Evolutionary conservation across 2,888 invertebrate genomes (phyloP).

Genomic region (Tetheella fluctuosa): DNA sequence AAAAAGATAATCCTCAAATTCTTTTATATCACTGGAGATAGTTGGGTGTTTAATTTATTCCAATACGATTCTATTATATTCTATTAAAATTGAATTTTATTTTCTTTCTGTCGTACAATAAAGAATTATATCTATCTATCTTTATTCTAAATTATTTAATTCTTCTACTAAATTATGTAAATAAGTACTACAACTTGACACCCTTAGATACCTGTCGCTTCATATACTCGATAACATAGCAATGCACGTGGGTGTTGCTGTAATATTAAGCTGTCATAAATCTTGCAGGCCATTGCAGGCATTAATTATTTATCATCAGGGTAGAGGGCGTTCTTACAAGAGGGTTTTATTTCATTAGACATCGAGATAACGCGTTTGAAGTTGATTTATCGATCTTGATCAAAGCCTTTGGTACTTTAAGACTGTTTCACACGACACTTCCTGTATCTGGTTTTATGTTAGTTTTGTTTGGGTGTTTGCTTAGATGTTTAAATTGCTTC

Average conservation of each 20-base stretch:
- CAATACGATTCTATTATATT: too few relatives aligned
- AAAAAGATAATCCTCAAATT: too few relatives aligned
- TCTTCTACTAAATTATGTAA: background rate
- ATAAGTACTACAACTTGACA: background rate
- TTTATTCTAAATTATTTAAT: background rate
- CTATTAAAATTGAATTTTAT: too few relatives aligned
- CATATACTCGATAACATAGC: slow-evolving; percentile 23
- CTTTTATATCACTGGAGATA: too few relatives aligned
- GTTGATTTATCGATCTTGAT: slow-evolving; percentile 70
- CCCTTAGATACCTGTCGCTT: slow-evolving; percentile 45
- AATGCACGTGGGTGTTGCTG: slow-evolving; percentile 55
- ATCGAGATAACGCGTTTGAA: slow-evolving; percentile 55
- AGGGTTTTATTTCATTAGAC: slow-evolving; percentile 75
- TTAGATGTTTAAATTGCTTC: background rate
- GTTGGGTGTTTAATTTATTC: too few relatives aligned
- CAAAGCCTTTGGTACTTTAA: slow-evolving; percentile 44
- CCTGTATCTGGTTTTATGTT: slow-evolving; percentile 14
- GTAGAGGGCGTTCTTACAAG: slow-evolving; percentile 46
- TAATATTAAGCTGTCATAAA: slow-evolving; percentile 77
- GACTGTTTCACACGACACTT: slow-evolving; percentile 48
- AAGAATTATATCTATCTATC: background rate
- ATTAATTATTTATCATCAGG: slow-evolving; percentile 68
- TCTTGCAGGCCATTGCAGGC: slow-evolving; percentile 45
- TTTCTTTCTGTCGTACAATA: too few relatives aligned
- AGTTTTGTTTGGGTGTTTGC: background rate